Evolutionary conservation across 2,113 vertebrate species (phyloP).

Genomic region (Psittacara wagleri): DNA sequence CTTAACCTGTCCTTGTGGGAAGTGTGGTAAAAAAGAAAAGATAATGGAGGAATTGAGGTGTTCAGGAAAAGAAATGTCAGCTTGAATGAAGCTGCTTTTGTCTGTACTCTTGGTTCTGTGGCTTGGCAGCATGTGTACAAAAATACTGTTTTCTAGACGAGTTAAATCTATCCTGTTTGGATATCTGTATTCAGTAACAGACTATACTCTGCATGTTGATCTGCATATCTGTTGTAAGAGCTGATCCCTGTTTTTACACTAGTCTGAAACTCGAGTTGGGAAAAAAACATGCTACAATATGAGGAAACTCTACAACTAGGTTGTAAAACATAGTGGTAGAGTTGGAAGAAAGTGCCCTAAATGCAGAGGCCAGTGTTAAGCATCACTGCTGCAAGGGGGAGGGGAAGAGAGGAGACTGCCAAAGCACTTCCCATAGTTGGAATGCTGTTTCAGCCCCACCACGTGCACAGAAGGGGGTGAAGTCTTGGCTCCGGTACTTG

Average conservation of each 20-base stretch:
- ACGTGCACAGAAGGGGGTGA: not conserved
- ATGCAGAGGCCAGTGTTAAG: not conserved
- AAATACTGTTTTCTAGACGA: not conserved
- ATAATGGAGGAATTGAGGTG: not conserved
- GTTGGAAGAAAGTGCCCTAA: not conserved
- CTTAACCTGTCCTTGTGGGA: not conserved
- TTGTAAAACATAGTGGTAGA: not conserved
- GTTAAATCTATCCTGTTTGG: not conserved
- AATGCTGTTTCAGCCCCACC: constrained; percentile 52
- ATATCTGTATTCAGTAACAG: not conserved
- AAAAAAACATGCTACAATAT: not conserved
- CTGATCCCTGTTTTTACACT: not conserved
- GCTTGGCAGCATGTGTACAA: not conserved
- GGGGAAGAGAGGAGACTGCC: constrained; percentile 15
- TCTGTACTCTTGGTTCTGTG: not conserved
- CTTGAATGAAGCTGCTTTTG: not conserved
- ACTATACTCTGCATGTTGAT: not conserved
- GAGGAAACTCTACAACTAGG: not conserved
- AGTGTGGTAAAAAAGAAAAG: not conserved
- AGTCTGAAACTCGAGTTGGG: not conserved
- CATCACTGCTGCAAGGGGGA: not conserved
- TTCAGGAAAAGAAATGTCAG: not conserved
- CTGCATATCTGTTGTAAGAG: not conserved
- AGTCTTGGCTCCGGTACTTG: not conserved
- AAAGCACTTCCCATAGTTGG: constrained; percentile 10